phyloP scores from a whole-genome alignment of 2,797 vertebrate species.

The Scarus forsteni region DNA sequence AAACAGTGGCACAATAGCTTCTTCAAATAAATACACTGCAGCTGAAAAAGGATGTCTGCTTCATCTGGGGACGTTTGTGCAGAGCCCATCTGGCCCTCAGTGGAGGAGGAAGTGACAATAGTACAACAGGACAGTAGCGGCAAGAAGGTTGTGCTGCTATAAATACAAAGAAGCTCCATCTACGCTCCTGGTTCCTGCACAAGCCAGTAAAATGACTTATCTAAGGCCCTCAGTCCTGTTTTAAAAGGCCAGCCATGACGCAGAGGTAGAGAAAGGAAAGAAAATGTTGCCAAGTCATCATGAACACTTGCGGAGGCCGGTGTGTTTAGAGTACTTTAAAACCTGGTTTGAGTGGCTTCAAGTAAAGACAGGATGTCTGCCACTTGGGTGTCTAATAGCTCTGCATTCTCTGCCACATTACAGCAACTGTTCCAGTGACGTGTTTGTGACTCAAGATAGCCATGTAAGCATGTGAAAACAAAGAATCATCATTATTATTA shows the following conservation, averaged over 20 bases:
- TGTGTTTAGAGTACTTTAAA: conserved; percentile 64
- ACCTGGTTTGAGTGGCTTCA: conserved; percentile 68
- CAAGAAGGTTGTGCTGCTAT: conserved; percentile 55
- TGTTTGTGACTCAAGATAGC: conserved; percentile 39
- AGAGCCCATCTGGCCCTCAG: conserved; percentile 49
- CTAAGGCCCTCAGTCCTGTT: conserved; percentile 39
- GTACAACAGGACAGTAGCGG: conserved; percentile 42
- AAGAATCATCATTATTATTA: background rate
- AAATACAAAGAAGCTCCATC: conserved; percentile 67
- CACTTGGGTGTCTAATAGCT: conserved; percentile 50
- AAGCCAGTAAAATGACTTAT: conserved; percentile 71
- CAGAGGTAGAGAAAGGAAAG: conserved; percentile 49
- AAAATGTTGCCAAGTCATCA: conserved; percentile 76
- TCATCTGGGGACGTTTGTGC: conserved; percentile 53
- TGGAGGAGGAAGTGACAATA: conserved; percentile 60
- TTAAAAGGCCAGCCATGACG: conserved; percentile 76
- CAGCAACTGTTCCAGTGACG: conserved; percentile 30
- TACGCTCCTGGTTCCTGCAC: conserved; percentile 57
- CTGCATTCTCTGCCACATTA: conserved; percentile 19
- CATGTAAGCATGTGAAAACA: conserved; percentile 28
- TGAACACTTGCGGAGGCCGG: conserved; percentile 39
- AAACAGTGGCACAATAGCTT: conserved; percentile 37
- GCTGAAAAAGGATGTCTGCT: conserved; percentile 55
- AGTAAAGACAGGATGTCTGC: conserved; percentile 66
- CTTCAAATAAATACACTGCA: conserved; percentile 63